Conservation (phyloP, 2,113 vertebrate species). For the Struthidea cinerea region DNA sequence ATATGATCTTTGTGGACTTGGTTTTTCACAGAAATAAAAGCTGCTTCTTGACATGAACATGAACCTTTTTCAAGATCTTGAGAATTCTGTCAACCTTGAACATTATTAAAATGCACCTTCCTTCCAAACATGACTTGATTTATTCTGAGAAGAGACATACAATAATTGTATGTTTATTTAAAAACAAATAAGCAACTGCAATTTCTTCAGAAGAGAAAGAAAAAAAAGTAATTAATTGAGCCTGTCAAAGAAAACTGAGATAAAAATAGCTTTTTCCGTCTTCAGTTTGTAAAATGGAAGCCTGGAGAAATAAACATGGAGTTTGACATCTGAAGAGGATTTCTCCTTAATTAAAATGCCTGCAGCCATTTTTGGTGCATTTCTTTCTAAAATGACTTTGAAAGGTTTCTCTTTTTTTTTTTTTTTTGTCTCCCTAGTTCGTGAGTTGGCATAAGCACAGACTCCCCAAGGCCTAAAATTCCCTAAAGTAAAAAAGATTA, state of each 20-base stretch:
- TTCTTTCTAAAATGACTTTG: conserved; percentile 2
- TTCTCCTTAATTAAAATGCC: conserved; percentile 37
- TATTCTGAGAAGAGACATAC: background rate
- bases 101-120: background rate
- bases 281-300: background rate
- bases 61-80: background rate
- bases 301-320: background rate
- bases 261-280: background rate
- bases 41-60: background rate
- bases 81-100: background rate
- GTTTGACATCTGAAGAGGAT: conserved; percentile 2
- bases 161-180: background rate
- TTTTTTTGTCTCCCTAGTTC: background rate
- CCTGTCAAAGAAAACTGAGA: background rate
- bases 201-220: background rate
- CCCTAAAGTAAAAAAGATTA: background rate
- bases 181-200: background rate
- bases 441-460: background rate
- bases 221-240: background rate
- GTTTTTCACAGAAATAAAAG: background rate
- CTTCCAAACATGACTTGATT: background rate
- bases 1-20: background rate
- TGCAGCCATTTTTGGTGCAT: background rate
- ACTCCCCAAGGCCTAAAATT: background rate
- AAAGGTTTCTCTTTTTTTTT: background rate